Evolutionary conservation across 2,113 vertebrate genomes (phyloP).

Genomic region (Epinephelus lanceolatus): DNA sequence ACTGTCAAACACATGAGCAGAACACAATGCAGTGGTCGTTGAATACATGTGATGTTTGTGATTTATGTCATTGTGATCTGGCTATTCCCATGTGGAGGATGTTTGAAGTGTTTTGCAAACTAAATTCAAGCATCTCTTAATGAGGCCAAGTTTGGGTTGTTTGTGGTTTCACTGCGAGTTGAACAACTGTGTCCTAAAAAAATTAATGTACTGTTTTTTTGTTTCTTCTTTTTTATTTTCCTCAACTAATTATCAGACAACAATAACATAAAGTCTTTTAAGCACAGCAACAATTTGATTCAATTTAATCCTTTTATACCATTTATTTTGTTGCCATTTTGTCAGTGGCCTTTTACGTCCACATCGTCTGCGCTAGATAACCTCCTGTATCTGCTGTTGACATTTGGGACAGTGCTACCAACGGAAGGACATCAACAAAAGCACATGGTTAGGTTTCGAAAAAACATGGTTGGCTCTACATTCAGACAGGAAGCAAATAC

Average conservation of each 20-base stretch:
- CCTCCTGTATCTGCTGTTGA: too few species aligned
- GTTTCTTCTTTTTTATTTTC: neutral
- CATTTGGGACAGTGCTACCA: too few species aligned
- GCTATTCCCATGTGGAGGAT: neutral
- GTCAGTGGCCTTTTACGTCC: too few species aligned
- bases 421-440: too few species aligned
- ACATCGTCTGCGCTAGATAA: too few species aligned
- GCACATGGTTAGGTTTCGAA: too few species aligned
- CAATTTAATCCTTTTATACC: too few species aligned
- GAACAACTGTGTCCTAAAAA: neutral
- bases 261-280: neutral
- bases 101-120: constrained; percentile 23
- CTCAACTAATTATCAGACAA: neutral
- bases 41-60: neutral
- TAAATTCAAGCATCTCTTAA: neutral
- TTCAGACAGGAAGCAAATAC: too few species aligned
- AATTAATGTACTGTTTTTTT: neutral
- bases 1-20: neutral
- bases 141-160: neutral
- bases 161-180: neutral
- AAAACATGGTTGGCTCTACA: too few species aligned
- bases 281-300: neutral
- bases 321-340: too few species aligned
- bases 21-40: neutral
- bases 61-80: constrained; percentile 1